phyloP scores from a whole-genome alignment of 2,888 invertebrate species.

The Stenurella melanura region DNA sequence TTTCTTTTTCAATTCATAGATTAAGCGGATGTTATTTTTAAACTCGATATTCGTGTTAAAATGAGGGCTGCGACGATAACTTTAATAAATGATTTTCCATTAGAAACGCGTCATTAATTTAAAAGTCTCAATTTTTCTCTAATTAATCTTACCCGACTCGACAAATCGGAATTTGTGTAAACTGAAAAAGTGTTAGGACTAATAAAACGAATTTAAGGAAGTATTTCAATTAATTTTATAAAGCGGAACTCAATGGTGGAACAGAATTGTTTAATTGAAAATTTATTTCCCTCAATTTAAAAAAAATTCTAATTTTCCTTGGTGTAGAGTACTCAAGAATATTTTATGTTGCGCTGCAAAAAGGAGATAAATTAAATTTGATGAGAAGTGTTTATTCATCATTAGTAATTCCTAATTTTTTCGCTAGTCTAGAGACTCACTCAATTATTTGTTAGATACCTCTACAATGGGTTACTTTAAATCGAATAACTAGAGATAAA shows the following conservation, averaged over 20 bases:
- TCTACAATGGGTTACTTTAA: too few species aligned
- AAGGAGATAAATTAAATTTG: too few species aligned
- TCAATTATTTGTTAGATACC: too few species aligned
- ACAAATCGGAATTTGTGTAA: neutral
- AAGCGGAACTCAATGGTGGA: slow-evolving; percentile 4
- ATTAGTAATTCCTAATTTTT: too few species aligned
- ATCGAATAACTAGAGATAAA: too few species aligned
- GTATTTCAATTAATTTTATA: slow-evolving; percentile 22
- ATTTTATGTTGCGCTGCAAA: neutral
- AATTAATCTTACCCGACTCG: slow-evolving; percentile 9
- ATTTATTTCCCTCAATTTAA: slow-evolving; percentile 12
- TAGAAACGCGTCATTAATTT: slow-evolving; percentile 9
- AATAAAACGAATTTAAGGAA: slow-evolving; percentile 11
- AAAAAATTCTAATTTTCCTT: neutral
- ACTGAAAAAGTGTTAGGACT: slow-evolving; percentile 8
- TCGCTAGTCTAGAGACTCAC: too few species aligned
- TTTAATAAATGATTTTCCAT: slow-evolving; percentile 15
- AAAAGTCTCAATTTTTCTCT: neutral
- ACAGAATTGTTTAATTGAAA: slow-evolving; percentile 16
- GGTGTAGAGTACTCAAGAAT: neutral
- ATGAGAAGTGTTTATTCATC: too few species aligned
- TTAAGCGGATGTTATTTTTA: too few species aligned
- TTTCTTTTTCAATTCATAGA: too few species aligned
- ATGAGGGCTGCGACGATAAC: neutral
- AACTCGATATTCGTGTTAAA: too few species aligned